Evolutionary conservation across 2,888 invertebrate species (phyloP).

Genomic region (Chamaedrilus cognettii): DNA sequence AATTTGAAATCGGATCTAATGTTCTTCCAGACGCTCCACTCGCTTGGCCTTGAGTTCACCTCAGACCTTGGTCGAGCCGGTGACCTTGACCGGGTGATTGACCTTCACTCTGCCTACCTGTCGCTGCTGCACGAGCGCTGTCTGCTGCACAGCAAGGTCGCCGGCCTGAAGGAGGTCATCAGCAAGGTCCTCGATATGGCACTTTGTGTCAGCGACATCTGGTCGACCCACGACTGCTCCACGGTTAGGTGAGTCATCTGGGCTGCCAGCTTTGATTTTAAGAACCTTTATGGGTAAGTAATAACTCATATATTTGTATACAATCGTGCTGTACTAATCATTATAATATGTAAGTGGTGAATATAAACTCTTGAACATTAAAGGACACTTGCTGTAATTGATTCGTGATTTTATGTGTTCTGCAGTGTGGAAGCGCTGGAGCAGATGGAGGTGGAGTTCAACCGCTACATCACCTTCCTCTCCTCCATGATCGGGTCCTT

Average conservation of each 20-base stretch:
- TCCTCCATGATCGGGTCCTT: slow-evolving; percentile 53
- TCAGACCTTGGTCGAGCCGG: slow-evolving; percentile 42
- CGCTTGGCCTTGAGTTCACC: slow-evolving; percentile 53
- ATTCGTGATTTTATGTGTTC: neutral
- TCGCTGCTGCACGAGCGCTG: slow-evolving; percentile 52
- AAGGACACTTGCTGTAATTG: neutral
- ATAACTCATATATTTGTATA: too few species aligned
- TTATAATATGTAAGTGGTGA: neutral
- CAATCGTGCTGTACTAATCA: neutral
- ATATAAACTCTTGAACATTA: neutral
- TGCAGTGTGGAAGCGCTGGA: slow-evolving; percentile 1
- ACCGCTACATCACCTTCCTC: slow-evolving; percentile 53
- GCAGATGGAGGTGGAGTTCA: slow-evolving; percentile 50
- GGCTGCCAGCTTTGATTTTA: neutral
- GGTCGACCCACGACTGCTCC: slow-evolving; percentile 33
- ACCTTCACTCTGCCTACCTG: slow-evolving; percentile 48
- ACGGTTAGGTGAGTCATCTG: neutral
- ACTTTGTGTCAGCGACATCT: slow-evolving; percentile 46
- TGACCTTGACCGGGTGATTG: slow-evolving; percentile 53
- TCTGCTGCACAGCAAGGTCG: slow-evolving; percentile 49
- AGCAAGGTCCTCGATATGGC: slow-evolving; percentile 52
- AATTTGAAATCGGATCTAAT: neutral
- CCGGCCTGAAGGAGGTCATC: slow-evolving; percentile 49
- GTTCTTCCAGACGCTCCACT: slow-evolving; percentile 51
- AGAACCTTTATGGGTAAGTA: too few species aligned